phyloP scores from a whole-genome alignment of 2,888 invertebrate genomes.

The Nemoura dubitans region DNA sequence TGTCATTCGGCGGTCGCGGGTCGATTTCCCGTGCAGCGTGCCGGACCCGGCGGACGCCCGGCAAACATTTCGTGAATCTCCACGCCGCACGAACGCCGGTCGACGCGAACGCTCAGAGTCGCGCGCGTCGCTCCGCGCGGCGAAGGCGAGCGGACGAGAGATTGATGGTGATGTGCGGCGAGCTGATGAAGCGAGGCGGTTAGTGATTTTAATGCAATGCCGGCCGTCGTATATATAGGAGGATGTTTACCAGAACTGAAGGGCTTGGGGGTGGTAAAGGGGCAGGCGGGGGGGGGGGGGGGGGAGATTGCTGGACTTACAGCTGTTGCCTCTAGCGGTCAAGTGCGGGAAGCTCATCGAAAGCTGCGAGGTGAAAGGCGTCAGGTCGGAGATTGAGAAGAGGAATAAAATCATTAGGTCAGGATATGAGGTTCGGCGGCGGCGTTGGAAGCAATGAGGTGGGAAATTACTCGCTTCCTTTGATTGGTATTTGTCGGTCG shows the following conservation, averaged over 20 bases:
- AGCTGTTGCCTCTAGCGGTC: neutral
- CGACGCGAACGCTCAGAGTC: neutral
- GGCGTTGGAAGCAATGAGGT: neutral
- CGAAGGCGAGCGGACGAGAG: no score
- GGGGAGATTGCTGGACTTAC: neutral
- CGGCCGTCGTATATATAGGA: neutral
- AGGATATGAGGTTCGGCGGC: neutral
- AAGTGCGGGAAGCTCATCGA: no score
- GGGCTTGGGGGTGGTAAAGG: neutral
- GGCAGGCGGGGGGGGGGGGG: neutral
- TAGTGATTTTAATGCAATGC: neutral
- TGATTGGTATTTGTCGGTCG: constrained; percentile 21
- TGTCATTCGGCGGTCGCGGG: neutral
- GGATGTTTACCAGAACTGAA: no score
- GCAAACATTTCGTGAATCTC: neutral
- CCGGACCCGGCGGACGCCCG: neutral
- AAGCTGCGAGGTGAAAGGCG: no score
- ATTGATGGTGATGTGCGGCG: neutral
- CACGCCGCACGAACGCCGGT: neutral
- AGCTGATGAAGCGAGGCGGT: neutral
- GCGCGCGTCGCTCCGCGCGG: no score
- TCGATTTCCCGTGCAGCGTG: neutral
- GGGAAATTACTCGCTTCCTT: constrained; percentile 18
- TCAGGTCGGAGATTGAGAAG: neutral
- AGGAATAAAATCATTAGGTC: neutral